Evolutionary conservation across 1,140 invertebrate genomes (phyloP).

Genomic region (Hycleus phaleratus): DNA sequence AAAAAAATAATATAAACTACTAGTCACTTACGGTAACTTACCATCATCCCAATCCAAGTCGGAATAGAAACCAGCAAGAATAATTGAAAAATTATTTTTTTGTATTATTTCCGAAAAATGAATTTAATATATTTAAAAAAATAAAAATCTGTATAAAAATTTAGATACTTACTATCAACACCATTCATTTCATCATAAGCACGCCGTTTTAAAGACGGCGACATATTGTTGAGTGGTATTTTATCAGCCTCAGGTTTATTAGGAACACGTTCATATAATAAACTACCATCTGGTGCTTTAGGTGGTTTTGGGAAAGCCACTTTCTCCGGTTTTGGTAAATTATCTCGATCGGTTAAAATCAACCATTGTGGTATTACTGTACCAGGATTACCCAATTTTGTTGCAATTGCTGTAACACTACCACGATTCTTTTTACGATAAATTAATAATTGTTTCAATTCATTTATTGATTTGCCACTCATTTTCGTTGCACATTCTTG

Average conservation of each 20-base stretch:
- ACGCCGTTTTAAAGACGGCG: slow-evolving; percentile 62
- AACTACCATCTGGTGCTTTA: slow-evolving; percentile 75
- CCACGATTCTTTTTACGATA: slow-evolving; percentile 50
- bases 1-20: too few relatives aligned
- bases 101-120: neutral
- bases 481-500: slow-evolving; percentile 59
- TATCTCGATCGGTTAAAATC: slow-evolving; percentile 66
- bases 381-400: slow-evolving; percentile 61
- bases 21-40: slow-evolving; percentile 35
- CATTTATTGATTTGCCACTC: slow-evolving; percentile 49
- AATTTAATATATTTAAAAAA: neutral
- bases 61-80: slow-evolving; percentile 51
- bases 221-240: slow-evolving; percentile 47
- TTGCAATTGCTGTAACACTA: slow-evolving; percentile 69
- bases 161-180: slow-evolving; percentile 65
- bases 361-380: slow-evolving; percentile 70
- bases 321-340: slow-evolving; percentile 68
- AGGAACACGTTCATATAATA: slow-evolving; percentile 74
- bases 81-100: slow-evolving; percentile 4
- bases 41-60: slow-evolving; percentile 56
- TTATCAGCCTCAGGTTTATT: slow-evolving; percentile 70
- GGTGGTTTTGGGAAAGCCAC: slow-evolving; percentile 82
- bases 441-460: slow-evolving; percentile 52
- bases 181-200: slow-evolving; percentile 84
- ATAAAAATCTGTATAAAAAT: neutral